Evolutionary conservation across 64 coral and sea anemone species (phyloP), one percentile per base, ranked within the genome.

Genomic region (Montipora foliosa): DNA sequence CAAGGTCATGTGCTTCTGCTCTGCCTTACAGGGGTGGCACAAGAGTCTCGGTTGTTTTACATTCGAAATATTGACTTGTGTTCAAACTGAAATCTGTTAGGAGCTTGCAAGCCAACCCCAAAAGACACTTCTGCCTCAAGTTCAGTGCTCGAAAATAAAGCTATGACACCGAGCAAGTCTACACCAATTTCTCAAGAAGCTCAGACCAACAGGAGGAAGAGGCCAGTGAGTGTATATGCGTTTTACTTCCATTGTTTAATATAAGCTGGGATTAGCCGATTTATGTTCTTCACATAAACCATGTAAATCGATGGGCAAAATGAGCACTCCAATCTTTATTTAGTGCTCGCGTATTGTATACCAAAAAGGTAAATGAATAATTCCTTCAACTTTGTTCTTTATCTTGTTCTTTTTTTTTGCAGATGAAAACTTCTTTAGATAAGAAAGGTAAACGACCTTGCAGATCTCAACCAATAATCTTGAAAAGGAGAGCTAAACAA

Each of bases 391-490:
- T 37, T 37, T 37, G 53, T 57, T 57, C 53, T 57, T 57, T 57
- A 2, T 57, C 19, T 64, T 17, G 5, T 19, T 46, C 50, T 3
- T 49, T 1, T 50, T 47, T 49, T 57, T 86, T 86, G 22, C 66
- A 86, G 82, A 70, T 51, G 47, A 86, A 68, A 68, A 20, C 46
- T 71, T 72, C 64, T 50, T 1, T 6, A 67, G 82, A 49, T 4
- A 86, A 71, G 67, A 69, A 71, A 86, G 46, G 17, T 8, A 69
- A 86, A 86, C 82, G 62, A 49, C 8, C 16, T 17, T 49, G 82
- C 82, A 73, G 82, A 52, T 78, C 76, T 15, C 62, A 22, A 16
- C 82, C 82, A 86, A 86, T 86, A 86, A 86, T 72, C 45, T 71
- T 72, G 66, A 86, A 86, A 86, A 86, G 82, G 8, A 47, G 82